Evolutionary conservation across 2,797 vertebrate genomes (phyloP), one percentile per base, ranked within the genome.

Genomic region (Gymnothorax reevesii): DNA sequence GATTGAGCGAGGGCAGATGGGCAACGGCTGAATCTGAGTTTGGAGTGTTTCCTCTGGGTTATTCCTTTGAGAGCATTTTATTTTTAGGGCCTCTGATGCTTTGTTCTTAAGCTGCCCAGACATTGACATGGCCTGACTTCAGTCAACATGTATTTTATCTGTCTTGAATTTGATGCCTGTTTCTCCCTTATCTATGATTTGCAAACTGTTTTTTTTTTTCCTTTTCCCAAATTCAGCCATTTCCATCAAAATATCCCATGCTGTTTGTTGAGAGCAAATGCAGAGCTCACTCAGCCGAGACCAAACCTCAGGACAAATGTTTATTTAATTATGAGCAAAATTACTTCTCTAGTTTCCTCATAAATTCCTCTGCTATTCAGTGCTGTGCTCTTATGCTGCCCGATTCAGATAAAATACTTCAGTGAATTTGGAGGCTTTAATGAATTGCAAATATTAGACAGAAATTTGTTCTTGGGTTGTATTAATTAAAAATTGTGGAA

Each of bases 251-350:
- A 66, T 66, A 66, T 66, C 20, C 22, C 64, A 66, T 22, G 22
- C 60, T 90, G 90, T 92, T 93, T 66, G 17, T n/a, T 7, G 64
- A n/a, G 64, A 66, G 64, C 25, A 42, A 42, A 42, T 10, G 71
- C 90, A 90, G 91, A 90, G 62, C 9, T 66, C n/a, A 66, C 62
- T 66, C 20, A 66, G 64, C 9, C 64, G 7, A 66, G 64, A n/a
- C 22, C 64, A 66, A 66, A n/a, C 25, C 64, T 66, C 64, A 66
- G 22, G 22, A 66, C 5, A 66, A 66, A 25, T 66, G 64, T 66
- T 66, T 25, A 66, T 66, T 66, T 20, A 66, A 66, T 66, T 66
- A 8, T 20, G 64, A 66, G 22, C 64, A 66, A 66, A 66, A 66
- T n/a, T 66, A 62, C 60, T 62, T 15, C 22, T n/a, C 1, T 42